A percentile compares a stretch with the other conserved stretches of the same genome.
These are phyloP conservation scores for Planiliza haematocheilus DNA, from an alignment of 2,113 vertebrate genomes.

Conservation along the genomic window DNA sequence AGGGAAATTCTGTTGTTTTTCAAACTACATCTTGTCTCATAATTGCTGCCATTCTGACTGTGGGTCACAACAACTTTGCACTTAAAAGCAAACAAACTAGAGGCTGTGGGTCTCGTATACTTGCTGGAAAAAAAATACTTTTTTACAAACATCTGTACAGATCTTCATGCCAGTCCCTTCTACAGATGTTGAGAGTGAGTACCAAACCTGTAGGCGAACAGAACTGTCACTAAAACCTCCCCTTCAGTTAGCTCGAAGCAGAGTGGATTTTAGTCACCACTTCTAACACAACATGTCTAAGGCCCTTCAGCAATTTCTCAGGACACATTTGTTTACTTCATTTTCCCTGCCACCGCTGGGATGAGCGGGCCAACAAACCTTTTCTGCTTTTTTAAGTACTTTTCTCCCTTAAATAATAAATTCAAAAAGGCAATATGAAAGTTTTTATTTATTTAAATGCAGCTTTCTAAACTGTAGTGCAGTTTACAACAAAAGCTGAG, in stretches of 20 bases:
- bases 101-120: background rate
- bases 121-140: background rate
- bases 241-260: background rate
- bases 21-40: constrained; percentile 15
- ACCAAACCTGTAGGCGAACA: background rate
- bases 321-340: constrained; percentile 16
- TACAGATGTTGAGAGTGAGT: background rate
- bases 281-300: background rate
- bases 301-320: background rate
- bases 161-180: background rate
- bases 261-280: background rate
- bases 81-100: too few relatives aligned
- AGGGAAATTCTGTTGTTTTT: constrained; percentile 13
- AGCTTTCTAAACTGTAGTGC: too few relatives aligned
- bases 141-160: background rate
- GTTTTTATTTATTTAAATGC: too few relatives aligned
- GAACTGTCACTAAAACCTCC: background rate
- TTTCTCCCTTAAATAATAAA: too few relatives aligned
- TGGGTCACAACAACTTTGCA: too few relatives aligned
- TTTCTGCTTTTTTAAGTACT: background rate
- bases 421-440: too few relatives aligned
- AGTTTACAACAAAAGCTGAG: too few relatives aligned
- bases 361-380: background rate
- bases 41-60: background rate
- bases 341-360: background rate